Conservation (phyloP, 1,140 invertebrate genomes). For the Hormaphis cornu region DNA sequence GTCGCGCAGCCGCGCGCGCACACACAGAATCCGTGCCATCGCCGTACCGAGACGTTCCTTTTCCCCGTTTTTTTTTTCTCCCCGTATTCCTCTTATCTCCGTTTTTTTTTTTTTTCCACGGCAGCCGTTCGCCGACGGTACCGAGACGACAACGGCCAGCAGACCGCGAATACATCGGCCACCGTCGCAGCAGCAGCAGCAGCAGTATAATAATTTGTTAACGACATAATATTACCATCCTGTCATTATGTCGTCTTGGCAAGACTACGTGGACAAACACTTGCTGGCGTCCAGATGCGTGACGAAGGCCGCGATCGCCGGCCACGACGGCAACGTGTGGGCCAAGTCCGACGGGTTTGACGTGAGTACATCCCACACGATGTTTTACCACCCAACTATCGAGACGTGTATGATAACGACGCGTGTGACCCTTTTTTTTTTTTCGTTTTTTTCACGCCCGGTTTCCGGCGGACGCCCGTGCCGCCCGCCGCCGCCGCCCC, state of each 20-base stretch:
- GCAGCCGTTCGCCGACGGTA: too few relatives aligned
- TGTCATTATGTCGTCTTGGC: conserved; percentile 74
- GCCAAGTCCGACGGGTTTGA: conserved; percentile 86
- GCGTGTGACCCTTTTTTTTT: background rate
- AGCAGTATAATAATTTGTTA: too few relatives aligned
- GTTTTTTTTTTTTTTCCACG: too few relatives aligned
- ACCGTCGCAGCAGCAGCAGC: background rate
- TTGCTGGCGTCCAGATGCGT: conserved; percentile 86
- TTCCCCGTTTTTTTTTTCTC: background rate
- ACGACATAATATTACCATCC: too few relatives aligned
- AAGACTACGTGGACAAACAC: conserved; percentile 96
- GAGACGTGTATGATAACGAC: background rate
- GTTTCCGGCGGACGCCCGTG: too few relatives aligned
- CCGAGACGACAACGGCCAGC: background rate
- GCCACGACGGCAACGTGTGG: conserved; percentile 90
- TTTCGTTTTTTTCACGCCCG: too few relatives aligned
- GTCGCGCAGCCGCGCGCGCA: too few relatives aligned
- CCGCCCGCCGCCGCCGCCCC: too few relatives aligned
- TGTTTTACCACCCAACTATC: background rate
- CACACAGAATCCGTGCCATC: too few relatives aligned
- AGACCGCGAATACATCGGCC: background rate
- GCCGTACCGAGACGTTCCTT: background rate
- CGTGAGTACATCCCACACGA: conserved; percentile 55
- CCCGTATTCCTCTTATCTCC: background rate
- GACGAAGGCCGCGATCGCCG: conserved; percentile 85